Percentiles rank a stretch among this genome's conserved stretches.
These are phyloP conservation scores for Muscicapa comitata DNA, from an alignment of 2,797 vertebrate genomes.

Conservation along the genomic window DNA sequence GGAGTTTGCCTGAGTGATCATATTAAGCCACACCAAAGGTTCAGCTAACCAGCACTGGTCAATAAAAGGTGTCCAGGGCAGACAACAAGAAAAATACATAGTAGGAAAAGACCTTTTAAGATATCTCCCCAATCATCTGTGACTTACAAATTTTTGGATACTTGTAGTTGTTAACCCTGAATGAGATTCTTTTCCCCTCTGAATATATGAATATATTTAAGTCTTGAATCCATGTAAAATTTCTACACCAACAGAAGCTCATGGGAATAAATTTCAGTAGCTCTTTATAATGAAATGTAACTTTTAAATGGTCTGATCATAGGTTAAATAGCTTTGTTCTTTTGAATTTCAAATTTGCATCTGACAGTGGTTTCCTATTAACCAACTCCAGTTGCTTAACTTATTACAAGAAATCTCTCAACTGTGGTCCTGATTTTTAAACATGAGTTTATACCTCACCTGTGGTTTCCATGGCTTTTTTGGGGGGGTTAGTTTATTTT, in stretches of 20 bases:
- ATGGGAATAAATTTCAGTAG: neutral
- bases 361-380: neutral
- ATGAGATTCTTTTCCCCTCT: neutral
- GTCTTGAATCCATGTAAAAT: neutral
- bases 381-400: neutral
- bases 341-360: constrained; percentile 26
- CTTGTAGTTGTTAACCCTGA: neutral
- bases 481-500: no score
- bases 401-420: neutral
- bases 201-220: neutral
- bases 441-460: neutral
- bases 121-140: neutral
- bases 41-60: neutral
- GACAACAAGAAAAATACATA: neutral
- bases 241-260: neutral
- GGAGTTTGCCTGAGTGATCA: neutral
- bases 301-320: neutral
- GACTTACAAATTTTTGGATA: neutral
- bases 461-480: neutral
- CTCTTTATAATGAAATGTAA: constrained; percentile 1
- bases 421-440: neutral
- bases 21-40: neutral
- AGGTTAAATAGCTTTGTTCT: constrained; percentile 32
- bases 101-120: neutral
- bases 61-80: neutral